Base-by-base conservation (phyloP, 2,113 vertebrate species). In the Amia ocellicauda region DNA sequence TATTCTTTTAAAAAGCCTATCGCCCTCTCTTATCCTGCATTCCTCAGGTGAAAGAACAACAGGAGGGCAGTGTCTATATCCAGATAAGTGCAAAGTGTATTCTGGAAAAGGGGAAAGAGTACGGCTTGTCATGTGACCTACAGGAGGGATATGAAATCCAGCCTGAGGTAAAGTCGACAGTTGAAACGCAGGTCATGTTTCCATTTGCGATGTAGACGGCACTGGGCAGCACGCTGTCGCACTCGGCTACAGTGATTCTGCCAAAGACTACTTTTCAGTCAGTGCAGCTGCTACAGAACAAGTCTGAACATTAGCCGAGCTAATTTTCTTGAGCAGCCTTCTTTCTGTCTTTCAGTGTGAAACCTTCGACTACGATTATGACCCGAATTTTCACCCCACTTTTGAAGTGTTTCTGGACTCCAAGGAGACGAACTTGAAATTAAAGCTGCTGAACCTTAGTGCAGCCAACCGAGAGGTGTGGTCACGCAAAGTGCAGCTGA, bases 401-500 rank as follows among this genome's bases (percentile, higher is more conserved):
- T 73, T 69, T 41, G 66, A 73, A 31, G 59, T 73, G 59, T 66
- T 73, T 49, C n/a, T 73, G 28, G 2, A 16, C n/a, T n/a, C n/a
- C n/a, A n/a, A n/a, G n/a, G n/a, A n/a, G n/a, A n/a, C n/a, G n/a
- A n/a, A n/a, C n/a, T n/a, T n/a, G n/a, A n/a, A n/a, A n/a, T n/a
- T n/a, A n/a, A n/a, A n/a, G n/a, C n/a, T n/a, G n/a, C n/a, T n/a
- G n/a, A n/a, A n/a, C n/a, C n/a, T n/a, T n/a, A n/a, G n/a, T n/a
- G n/a, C n/a, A n/a, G n/a, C n/a, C n/a, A n/a, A n/a, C n/a, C n/a
- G n/a, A n/a, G n/a, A n/a, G n/a, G n/a, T n/a, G n/a, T n/a, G n/a
- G n/a, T n/a, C n/a, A n/a, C n/a, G n/a, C n/a, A n/a, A n/a, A n/a
- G n/a, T n/a, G n/a, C n/a, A n/a, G n/a, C n/a, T n/a, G n/a, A n/a